Evolutionary conservation across 1,140 invertebrate genomes (phyloP).

Genomic region (Pantala flavescens): DNA sequence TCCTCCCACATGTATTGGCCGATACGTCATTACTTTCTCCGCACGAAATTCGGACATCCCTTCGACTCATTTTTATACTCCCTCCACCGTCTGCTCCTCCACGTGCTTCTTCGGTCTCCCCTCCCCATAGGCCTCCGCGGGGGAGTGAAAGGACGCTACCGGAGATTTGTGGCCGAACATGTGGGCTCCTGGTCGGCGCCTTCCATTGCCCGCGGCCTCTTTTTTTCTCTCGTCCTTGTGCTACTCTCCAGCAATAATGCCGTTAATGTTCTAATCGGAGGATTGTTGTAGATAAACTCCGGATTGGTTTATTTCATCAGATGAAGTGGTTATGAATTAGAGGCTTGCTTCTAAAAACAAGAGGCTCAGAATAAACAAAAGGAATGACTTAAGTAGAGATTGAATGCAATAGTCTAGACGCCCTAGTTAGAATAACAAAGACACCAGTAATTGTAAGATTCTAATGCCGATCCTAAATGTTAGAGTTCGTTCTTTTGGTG

Average conservation of each 20-base stretch:
- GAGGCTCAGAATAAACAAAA: too few species aligned
- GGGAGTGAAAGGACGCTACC: neutral
- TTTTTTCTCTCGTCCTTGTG: neutral
- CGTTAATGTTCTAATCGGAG: too few species aligned
- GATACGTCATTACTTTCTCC: neutral
- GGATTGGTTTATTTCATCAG: too few species aligned
- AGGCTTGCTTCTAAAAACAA: too few species aligned
- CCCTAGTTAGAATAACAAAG: too few species aligned
- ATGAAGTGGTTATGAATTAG: too few species aligned
- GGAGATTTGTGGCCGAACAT: conserved; percentile 7
- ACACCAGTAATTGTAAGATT: too few species aligned
- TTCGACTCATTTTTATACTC: neutral
- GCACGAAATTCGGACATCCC: neutral
- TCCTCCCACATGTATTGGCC: neutral
- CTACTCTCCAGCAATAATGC: neutral
- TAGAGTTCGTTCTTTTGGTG: too few species aligned
- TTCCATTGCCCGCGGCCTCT: neutral
- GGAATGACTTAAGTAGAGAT: too few species aligned
- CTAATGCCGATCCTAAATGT: too few species aligned
- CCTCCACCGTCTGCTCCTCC: neutral
- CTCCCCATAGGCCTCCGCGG: neutral
- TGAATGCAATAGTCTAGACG: too few species aligned
- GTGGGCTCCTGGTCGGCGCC: neutral
- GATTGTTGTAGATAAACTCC: too few species aligned
- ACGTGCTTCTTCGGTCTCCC: neutral